Percentiles rank a stretch among this genome's conserved stretches.
These are phyloP conservation scores for Spongia lamella DNA, from an alignment of 37 sponge, comb jelly and placozoan genomes.

Conservation along the genomic window DNA sequence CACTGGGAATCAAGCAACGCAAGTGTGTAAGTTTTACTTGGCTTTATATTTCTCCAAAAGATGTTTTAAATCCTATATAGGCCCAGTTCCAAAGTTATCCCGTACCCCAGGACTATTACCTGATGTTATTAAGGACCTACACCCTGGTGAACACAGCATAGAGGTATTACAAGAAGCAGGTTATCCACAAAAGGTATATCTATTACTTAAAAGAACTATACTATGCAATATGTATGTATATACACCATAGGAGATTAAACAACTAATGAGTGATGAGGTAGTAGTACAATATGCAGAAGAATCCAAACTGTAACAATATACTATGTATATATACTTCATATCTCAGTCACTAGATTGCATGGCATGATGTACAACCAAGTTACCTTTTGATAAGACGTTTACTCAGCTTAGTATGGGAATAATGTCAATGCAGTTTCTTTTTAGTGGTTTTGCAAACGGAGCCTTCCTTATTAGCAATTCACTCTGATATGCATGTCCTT, in stretches of 20 bases:
- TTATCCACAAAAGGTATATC: constrained; percentile 47
- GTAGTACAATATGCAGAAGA: constrained; percentile 25
- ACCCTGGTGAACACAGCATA: constrained; percentile 60
- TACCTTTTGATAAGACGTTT: constrained; percentile 47
- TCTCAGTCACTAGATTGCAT: too few relatives aligned
- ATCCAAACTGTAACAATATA: constrained; percentile 54
- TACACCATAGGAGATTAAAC: constrained; percentile 29
- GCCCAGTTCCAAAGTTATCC: constrained; percentile 75
- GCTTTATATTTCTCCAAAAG: too few relatives aligned
- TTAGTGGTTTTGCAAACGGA: constrained; percentile 49
- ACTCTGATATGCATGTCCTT: constrained; percentile 46
- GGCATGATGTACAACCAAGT: constrained; percentile 56
- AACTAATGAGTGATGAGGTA: constrained; percentile 16
- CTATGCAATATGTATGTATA: too few relatives aligned
- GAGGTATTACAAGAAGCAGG: constrained; percentile 63
- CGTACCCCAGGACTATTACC: constrained; percentile 52
- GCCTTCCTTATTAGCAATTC: constrained; percentile 58
- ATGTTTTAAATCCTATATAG: constrained; percentile 11
- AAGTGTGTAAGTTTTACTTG: neutral
- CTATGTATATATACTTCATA: too few relatives aligned
- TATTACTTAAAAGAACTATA: too few relatives aligned
- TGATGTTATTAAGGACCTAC: neutral
- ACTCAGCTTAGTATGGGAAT: constrained; percentile 38
- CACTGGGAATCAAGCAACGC: neutral
- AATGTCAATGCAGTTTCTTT: constrained; percentile 10